Percentiles rank a stretch among this genome's conserved stretches.
Evolutionary conservation across 1,140 invertebrate species (phyloP).

Genomic region (Drosophila novamexicana): DNA sequence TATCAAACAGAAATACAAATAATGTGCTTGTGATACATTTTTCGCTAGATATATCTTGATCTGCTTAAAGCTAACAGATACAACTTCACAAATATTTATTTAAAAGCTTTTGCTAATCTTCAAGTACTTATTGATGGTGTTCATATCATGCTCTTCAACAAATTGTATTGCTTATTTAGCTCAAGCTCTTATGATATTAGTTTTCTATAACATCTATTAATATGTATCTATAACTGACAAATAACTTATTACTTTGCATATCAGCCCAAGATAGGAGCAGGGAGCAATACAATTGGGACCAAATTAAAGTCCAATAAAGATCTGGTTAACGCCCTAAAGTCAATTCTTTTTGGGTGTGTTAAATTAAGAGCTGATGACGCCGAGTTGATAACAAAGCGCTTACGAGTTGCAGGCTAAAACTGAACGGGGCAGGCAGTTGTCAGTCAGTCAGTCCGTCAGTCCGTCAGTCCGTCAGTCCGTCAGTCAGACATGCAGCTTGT

Average conservation of each 20-base stretch:
- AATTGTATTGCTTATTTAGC: no score
- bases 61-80: no score
- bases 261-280: neutral
- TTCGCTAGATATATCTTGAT: no score
- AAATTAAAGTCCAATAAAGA: slow-evolving; percentile 39
- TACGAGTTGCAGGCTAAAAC: slow-evolving; percentile 4
- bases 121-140: no score
- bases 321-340: slow-evolving; percentile 32
- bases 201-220: no score
- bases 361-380: slow-evolving; percentile 25
- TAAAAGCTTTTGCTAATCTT: no score
- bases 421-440: slow-evolving; percentile 22
- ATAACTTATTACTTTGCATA: neutral
- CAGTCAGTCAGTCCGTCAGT: slow-evolving; percentile 6
- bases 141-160: no score
- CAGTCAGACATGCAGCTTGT: neutral
- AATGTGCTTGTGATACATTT: no score
- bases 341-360: slow-evolving; percentile 41
- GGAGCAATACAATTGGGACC: slow-evolving; percentile 32
- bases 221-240: no score
- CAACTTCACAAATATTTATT: no score
- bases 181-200: no score
- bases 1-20: no score
- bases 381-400: slow-evolving; percentile 27
- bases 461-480: neutral